Evolutionary conservation across 2,888 invertebrate species (phyloP).

Genomic region (Miltochrista miniata): DNA sequence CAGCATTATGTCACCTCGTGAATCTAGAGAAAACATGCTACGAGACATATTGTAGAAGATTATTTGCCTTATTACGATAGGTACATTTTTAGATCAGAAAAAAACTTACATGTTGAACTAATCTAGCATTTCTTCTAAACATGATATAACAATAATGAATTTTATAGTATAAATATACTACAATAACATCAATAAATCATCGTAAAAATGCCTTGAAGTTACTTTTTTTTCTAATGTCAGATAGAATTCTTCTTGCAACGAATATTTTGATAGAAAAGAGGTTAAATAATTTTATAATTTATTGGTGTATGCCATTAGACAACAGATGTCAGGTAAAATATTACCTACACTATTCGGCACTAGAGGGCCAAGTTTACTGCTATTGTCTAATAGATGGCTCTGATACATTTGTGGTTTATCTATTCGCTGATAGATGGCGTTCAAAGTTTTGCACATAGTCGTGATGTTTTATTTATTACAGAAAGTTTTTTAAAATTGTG

Average conservation of each 20-base stretch:
- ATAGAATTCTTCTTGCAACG: constrained; percentile 23
- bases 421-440: constrained; percentile 40
- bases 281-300: not conserved
- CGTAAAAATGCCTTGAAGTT: constrained; percentile 29
- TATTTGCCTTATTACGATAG: too few relatives aligned
- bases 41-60: too few relatives aligned
- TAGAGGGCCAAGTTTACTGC: not conserved
- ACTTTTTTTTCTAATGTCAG: constrained; percentile 39
- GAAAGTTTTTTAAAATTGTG: too few relatives aligned
- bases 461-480: too few relatives aligned
- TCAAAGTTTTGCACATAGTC: too few relatives aligned
- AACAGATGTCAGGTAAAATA: not conserved
- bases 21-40: too few relatives aligned
- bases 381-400: constrained; percentile 1
- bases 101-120: constrained; percentile 49
- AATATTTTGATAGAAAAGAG: not conserved
- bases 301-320: not conserved
- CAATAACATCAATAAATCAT: constrained; percentile 20
- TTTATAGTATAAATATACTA: constrained; percentile 1
- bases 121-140: constrained; percentile 48
- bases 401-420: not conserved
- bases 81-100: not conserved
- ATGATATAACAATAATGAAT: constrained; percentile 43
- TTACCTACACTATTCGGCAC: not conserved
- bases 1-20: too few relatives aligned